Conservation (phyloP, 1,140 invertebrate genomes). For the Drosophila auraria region DNA sequence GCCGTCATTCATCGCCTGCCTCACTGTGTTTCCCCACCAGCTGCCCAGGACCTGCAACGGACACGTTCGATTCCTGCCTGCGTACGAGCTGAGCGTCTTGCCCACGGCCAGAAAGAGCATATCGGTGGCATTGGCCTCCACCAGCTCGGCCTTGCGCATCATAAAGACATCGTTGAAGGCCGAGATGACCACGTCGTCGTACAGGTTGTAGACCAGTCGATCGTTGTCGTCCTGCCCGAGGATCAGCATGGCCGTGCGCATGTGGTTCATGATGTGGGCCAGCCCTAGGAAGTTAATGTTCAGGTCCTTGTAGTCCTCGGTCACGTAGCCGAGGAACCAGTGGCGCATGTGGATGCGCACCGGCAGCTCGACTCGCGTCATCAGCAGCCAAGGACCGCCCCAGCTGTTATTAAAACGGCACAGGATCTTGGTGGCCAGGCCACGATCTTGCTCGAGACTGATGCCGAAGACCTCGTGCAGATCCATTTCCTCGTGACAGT, state of each 20-base stretch:
- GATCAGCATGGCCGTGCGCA: slow-evolving; percentile 64
- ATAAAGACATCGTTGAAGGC: slow-evolving; percentile 67
- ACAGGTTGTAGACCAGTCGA: slow-evolving; percentile 60
- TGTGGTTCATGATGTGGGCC: slow-evolving; percentile 60
- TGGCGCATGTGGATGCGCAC: slow-evolving; percentile 55
- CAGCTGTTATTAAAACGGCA: slow-evolving; percentile 55
- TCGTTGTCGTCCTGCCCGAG: slow-evolving; percentile 59
- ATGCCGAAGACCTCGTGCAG: slow-evolving; percentile 66
- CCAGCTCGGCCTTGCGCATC: slow-evolving; percentile 61
- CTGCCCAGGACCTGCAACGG: slow-evolving; percentile 56
- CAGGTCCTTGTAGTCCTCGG: slow-evolving; percentile 62
- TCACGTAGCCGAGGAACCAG: slow-evolving; percentile 64
- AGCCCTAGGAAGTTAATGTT: slow-evolving; percentile 61
- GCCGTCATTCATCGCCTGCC: background rate
- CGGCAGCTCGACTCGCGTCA: slow-evolving; percentile 61
- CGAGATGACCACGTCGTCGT: slow-evolving; percentile 67
- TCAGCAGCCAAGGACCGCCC: slow-evolving; percentile 68
- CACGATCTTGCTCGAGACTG: slow-evolving; percentile 32
- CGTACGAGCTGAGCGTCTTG: slow-evolving; percentile 35
- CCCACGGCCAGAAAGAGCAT: slow-evolving; percentile 55
- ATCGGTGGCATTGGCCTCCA: slow-evolving; percentile 65
- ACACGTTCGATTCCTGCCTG: slow-evolving; percentile 53
- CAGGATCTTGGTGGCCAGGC: slow-evolving; percentile 50
- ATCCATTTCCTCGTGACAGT: slow-evolving; percentile 56
- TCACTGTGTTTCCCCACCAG: slow-evolving; percentile 54